Percentiles rank a stretch among this genome's conserved stretches.
Evolutionary conservation across 1,140 invertebrate species (phyloP).

Genomic region (Drosophila rufa): DNA sequence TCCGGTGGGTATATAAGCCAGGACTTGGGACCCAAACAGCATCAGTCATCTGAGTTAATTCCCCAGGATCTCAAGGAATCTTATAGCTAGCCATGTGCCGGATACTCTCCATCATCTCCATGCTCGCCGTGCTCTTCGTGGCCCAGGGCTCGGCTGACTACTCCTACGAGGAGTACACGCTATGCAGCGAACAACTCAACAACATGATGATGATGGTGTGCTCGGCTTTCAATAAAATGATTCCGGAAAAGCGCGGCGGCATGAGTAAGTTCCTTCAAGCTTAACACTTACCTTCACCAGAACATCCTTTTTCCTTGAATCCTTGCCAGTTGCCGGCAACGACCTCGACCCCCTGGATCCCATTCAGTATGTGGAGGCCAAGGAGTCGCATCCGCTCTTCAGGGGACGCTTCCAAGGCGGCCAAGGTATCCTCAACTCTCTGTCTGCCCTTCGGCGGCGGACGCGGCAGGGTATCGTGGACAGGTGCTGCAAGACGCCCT

Average conservation of each 20-base stretch:
- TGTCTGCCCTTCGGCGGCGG: constrained; percentile 1
- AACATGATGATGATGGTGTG: constrained; percentile 13
- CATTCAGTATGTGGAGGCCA: constrained; percentile 4
- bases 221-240: neutral
- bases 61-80: neutral
- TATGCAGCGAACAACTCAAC: constrained; percentile 9
- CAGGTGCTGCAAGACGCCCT: constrained; percentile 10
- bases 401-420: constrained; percentile 6
- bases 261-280: neutral
- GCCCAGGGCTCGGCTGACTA: constrained; percentile 2
- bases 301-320: no score
- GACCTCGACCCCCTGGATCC: constrained; percentile 6
- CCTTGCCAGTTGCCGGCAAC: neutral
- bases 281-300: rapidly evolving
- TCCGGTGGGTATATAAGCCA: constrained; percentile 1
- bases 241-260: neutral
- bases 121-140: constrained; percentile 10
- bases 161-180: neutral
- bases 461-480: constrained; percentile 4
- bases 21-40: neutral
- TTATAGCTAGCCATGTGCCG: neutral
- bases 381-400: constrained; percentile 2
- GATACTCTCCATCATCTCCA: neutral
- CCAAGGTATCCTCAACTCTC: neutral
- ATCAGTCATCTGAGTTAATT: constrained; percentile 2